Percentiles rank a stretch among this genome's conserved stretches.
These are phyloP conservation scores for Gymnoscopelus microlampas DNA, from an alignment of 2,797 vertebrate genomes.

Conservation along the genomic window DNA sequence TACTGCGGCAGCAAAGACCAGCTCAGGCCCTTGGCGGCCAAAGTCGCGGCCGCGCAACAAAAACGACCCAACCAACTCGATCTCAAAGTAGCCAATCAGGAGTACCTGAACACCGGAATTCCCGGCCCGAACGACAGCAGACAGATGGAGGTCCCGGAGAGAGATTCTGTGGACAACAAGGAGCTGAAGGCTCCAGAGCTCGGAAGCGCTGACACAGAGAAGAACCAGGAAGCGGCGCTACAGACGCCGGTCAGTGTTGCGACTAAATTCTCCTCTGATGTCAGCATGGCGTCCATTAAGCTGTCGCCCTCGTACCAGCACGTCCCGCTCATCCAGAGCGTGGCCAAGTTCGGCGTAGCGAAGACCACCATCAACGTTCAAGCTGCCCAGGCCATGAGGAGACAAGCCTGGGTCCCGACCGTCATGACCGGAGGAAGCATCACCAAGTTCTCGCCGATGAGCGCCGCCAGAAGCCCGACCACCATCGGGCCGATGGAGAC, in stretches of 20 bases:
- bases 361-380: slow-evolving; percentile 79
- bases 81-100: slow-evolving; percentile 83
- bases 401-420: slow-evolving; percentile 87
- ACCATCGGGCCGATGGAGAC: slow-evolving; percentile 83
- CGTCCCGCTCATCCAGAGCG: slow-evolving; percentile 86
- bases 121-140: too few relatives aligned
- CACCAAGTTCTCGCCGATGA: slow-evolving; percentile 83
- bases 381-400: slow-evolving; percentile 81
- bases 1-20: slow-evolving; percentile 91
- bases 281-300: slow-evolving; percentile 90
- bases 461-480: slow-evolving; percentile 73
- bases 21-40: slow-evolving; percentile 71
- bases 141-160: slow-evolving; percentile 76
- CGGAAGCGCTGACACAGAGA: slow-evolving; percentile 69
- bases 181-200: slow-evolving; percentile 62
- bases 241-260: slow-evolving; percentile 74
- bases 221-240: slow-evolving; percentile 78
- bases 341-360: slow-evolving; percentile 75
- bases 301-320: slow-evolving; percentile 96
- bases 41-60: slow-evolving; percentile 80
- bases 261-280: slow-evolving; percentile 81
- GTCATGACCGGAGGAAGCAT: slow-evolving; percentile 85
- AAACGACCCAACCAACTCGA: slow-evolving; percentile 91
- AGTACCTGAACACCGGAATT: slow-evolving; percentile 64
- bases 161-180: slow-evolving; percentile 79